A percentile compares a stretch with the other conserved stretches of the same genome.
phyloP scores from a whole-genome alignment of 1,140 invertebrate genomes.

The Neelides sp. region DNA sequence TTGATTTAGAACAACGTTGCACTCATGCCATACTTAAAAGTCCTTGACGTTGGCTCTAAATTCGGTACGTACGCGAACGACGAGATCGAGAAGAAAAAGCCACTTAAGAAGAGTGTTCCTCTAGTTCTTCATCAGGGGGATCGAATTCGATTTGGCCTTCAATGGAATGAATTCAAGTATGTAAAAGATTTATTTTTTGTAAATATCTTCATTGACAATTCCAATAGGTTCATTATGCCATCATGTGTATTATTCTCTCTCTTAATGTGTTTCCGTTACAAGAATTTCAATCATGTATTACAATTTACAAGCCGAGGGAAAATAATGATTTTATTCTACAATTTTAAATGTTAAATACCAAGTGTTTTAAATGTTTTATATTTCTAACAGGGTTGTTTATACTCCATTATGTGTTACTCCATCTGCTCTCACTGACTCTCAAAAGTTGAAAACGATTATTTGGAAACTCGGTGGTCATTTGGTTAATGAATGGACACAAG shows the following conservation, averaged over 20 bases:
- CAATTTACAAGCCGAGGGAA: too few species aligned
- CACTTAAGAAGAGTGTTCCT: constrained; percentile 29
- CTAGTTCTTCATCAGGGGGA: constrained; percentile 34
- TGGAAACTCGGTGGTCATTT: constrained; percentile 36
- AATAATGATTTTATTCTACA: too few species aligned
- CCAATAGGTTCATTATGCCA: neutral
- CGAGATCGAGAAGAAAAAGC: constrained; percentile 14
- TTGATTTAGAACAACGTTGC: constrained; percentile 33
- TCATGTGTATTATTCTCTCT: too few species aligned
- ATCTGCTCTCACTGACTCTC: constrained; percentile 33
- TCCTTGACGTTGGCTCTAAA: constrained; percentile 38
- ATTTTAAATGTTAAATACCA: neutral
- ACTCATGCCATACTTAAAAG: constrained; percentile 32
- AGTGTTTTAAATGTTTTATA: constrained; percentile 13
- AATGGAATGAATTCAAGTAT: constrained; percentile 36
- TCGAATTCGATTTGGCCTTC: constrained; percentile 36
- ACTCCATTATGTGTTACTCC: constrained; percentile 31
- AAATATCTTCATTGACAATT: neutral
- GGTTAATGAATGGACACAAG: constrained; percentile 36
- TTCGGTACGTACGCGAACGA: constrained; percentile 38
- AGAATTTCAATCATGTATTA: too few species aligned
- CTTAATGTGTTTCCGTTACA: too few species aligned
- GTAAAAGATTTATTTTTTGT: neutral
- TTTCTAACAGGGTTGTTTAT: constrained; percentile 33
- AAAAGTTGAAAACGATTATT: constrained; percentile 30